Evolutionary conservation across 2,113 vertebrate species (phyloP).

Genomic region (Tyto alba): DNA sequence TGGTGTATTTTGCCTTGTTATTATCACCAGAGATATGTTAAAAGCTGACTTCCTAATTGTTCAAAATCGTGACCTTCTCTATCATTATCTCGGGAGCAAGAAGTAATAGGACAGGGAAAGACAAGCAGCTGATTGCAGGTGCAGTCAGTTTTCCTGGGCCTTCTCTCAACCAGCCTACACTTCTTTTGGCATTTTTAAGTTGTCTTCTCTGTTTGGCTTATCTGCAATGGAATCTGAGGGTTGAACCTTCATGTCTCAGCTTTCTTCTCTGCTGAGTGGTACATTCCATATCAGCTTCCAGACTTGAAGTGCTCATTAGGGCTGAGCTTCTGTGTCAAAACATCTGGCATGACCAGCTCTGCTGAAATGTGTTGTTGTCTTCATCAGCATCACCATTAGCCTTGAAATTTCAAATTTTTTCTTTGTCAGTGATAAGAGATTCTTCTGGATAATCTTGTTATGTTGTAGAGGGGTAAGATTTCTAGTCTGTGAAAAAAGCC

Average conservation of each 20-base stretch:
- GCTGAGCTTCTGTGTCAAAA: neutral
- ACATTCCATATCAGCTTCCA: neutral
- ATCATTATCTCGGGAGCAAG: neutral
- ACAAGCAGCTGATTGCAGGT: neutral
- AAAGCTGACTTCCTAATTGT: neutral
- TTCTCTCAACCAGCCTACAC: neutral
- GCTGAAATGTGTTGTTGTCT: neutral
- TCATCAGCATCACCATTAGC: neutral
- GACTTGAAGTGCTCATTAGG: neutral
- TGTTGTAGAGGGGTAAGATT: neutral
- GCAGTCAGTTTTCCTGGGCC: neutral
- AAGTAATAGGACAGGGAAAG: neutral
- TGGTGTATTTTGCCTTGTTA: neutral
- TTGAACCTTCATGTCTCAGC: neutral
- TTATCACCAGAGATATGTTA: neutral
- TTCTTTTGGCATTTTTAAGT: neutral
- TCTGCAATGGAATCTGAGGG: neutral
- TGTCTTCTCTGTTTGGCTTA: neutral
- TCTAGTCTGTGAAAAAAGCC: neutral
- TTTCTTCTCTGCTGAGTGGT: neutral
- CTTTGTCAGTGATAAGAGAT: neutral
- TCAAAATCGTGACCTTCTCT: neutral
- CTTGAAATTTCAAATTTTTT: neutral
- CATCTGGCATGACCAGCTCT: neutral
- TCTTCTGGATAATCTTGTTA: neutral